Percentiles rank a stretch among this genome's conserved stretches.
Conservation (phyloP, 37 sponge, comb jelly and placozoan species). For the Haliclona indistincta region DNA sequence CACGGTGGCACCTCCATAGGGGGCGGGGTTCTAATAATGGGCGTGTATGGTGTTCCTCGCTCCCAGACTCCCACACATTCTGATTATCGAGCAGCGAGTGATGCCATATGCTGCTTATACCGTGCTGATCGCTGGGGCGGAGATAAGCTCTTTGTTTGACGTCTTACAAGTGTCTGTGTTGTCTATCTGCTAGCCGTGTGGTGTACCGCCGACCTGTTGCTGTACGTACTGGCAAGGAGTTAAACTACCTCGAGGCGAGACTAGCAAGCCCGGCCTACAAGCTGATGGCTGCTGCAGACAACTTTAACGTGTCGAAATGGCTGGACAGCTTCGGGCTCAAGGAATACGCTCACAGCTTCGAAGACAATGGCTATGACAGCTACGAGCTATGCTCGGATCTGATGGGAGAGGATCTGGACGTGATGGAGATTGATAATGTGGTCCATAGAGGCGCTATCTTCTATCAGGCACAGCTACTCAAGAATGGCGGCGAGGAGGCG, state of each 20-base stretch:
- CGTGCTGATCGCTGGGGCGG: too few relatives aligned
- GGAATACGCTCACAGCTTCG: constrained; percentile 55
- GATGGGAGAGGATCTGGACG: constrained; percentile 70
- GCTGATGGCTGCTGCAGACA: neutral
- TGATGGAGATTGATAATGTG: constrained; percentile 48
- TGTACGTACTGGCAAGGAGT: neutral
- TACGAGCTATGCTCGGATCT: constrained; percentile 43
- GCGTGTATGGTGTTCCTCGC: too few relatives aligned
- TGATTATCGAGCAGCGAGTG: too few relatives aligned
- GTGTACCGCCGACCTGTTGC: neutral
- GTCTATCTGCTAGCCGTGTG: too few relatives aligned
- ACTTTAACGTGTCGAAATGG: constrained; percentile 72
- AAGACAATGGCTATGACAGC: constrained; percentile 83
- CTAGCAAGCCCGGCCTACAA: neutral
- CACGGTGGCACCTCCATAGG: too few relatives aligned
- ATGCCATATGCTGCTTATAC: too few relatives aligned
- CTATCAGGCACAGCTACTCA: constrained; percentile 30
- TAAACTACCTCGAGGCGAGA: neutral
- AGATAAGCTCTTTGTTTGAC: too few relatives aligned
- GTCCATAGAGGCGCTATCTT: constrained; percentile 41
- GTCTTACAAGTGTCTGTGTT: too few relatives aligned
- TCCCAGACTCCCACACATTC: too few relatives aligned
- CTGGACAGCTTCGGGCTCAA: constrained; percentile 47
- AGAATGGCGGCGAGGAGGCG: neutral
- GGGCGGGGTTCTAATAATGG: too few relatives aligned